phyloP scores from a whole-genome alignment of 2,888 invertebrate genomes.

The Oasisia sp. region DNA sequence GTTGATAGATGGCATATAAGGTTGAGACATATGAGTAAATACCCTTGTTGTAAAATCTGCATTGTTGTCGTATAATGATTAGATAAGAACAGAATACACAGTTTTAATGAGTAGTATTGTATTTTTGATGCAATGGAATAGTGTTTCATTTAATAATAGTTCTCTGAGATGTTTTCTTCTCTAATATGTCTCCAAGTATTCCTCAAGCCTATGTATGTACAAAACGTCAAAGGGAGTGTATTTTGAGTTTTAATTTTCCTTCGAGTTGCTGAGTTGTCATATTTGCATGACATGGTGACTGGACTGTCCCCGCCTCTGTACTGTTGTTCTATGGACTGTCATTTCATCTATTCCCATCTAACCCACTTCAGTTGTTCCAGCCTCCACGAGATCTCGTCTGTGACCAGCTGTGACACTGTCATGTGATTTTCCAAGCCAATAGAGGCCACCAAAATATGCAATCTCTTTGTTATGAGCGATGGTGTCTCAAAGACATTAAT shows the following conservation, averaged over 20 bases:
- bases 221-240: background rate
- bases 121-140: no score
- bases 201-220: background rate
- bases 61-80: no score
- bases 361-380: background rate
- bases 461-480: background rate
- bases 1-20: no score
- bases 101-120: no score
- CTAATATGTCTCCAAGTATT: background rate
- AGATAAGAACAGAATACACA: no score
- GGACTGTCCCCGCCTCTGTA: background rate
- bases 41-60: no score
- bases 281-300: background rate
- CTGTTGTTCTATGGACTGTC: background rate
- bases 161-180: background rate
- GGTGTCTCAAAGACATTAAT: background rate
- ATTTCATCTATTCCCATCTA: background rate
- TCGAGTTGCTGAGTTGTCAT: background rate
- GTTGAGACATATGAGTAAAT: no score
- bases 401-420: conserved; percentile 17
- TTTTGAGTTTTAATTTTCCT: background rate
- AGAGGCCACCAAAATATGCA: background rate
- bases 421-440: background rate
- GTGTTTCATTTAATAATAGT: no score
- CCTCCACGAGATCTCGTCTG: background rate